These are phyloP conservation scores for Trinorchestia longiramus DNA, from an alignment of 1,140 invertebrate species.

Conservation along the genomic window DNA sequence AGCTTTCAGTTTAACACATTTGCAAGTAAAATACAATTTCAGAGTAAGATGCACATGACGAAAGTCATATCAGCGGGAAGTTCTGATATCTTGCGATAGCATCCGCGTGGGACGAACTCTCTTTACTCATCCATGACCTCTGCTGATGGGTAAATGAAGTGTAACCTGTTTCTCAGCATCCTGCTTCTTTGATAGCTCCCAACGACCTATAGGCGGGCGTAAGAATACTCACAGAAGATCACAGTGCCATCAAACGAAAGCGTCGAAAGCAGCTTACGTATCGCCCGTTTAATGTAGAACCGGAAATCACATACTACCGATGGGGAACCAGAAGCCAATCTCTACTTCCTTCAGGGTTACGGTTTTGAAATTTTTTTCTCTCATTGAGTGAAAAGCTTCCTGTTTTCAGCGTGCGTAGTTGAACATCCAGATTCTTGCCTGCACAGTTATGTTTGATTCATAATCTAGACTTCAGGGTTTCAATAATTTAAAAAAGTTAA, in stretches of 20 bases:
- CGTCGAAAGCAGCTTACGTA: neutral
- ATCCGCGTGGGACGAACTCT: neutral
- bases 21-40: neutral
- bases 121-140: neutral
- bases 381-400: neutral
- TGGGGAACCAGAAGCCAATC: neutral
- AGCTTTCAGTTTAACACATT: neutral
- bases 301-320: constrained; percentile 36
- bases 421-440: neutral
- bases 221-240: constrained; percentile 37
- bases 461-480: neutral
- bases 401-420: neutral
- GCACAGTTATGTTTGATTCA: neutral
- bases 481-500: neutral
- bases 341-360: neutral
- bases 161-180: neutral
- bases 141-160: neutral
- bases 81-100: neutral
- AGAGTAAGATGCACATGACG: neutral
- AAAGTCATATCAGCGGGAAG: neutral
- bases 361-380: neutral
- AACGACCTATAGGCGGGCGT: neutral
- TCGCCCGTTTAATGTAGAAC: constrained; percentile 14
- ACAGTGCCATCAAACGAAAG: constrained; percentile 44
- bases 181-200: neutral